Percentiles rank a stretch among this genome's conserved stretches.
phyloP scores from a whole-genome alignment of 1,140 invertebrate genomes.

The Maconellicoccus hirsutus region DNA sequence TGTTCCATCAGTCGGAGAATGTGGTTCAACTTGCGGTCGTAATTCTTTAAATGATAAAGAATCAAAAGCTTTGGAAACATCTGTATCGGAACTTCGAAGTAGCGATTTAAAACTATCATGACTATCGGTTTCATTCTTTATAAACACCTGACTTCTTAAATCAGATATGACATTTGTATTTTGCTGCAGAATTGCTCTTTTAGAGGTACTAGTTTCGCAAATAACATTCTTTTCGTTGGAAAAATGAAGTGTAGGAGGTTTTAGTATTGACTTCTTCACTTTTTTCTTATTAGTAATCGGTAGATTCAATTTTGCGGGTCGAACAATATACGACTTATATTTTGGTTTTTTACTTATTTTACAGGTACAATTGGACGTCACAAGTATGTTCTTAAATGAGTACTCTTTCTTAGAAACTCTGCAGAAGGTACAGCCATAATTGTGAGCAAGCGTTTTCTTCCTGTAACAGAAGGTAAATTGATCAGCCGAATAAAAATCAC shows the following conservation, averaged over 20 bases:
- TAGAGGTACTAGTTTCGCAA: not conserved
- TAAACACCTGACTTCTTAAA: not conserved
- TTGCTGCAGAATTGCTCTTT: not conserved
- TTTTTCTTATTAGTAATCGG: not conserved
- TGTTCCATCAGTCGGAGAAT: not conserved
- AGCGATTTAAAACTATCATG: not conserved
- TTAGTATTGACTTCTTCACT: not conserved
- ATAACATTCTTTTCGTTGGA: not conserved
- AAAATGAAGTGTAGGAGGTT: not conserved
- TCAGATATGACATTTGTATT: not conserved
- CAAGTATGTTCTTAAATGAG: not conserved
- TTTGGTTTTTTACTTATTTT: not conserved
- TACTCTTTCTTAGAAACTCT: not conserved
- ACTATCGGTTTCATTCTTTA: not conserved
- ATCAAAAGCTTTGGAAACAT: conserved; percentile 1
- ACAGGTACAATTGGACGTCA: not conserved
- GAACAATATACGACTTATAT: not conserved
- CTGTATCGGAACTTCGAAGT: not conserved
- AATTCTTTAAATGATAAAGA: conserved; percentile 10
- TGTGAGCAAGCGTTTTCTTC: not conserved
- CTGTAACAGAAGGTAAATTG: not conserved
- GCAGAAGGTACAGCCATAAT: not conserved
- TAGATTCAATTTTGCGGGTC: conserved; percentile 10
- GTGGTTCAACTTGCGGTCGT: not conserved
- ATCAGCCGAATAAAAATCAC: too few species aligned